Conservation (phyloP, 2,888 invertebrate species). For the Eubasilissa splendida region DNA sequence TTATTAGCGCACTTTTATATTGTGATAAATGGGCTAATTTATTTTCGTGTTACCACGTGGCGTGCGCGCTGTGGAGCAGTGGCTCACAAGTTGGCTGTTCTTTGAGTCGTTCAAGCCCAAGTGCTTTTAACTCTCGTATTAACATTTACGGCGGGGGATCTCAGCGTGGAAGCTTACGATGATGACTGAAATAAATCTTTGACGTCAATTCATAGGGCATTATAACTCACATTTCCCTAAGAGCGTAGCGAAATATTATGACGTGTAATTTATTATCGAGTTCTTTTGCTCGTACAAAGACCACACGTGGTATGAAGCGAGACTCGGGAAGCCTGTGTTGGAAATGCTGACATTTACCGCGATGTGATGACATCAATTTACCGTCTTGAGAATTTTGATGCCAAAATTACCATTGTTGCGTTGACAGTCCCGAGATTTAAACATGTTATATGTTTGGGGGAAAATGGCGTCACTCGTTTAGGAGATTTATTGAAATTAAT, state of each 20-base stretch:
- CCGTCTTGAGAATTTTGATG: conserved; percentile 24
- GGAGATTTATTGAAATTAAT: no score
- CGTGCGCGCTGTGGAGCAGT: neutral
- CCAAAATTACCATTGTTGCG: conserved; percentile 16
- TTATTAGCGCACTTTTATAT: neutral
- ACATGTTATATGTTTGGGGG: no score
- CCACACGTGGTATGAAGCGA: conserved; percentile 35
- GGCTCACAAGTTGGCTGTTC: conserved; percentile 6
- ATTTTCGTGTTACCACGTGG: no score
- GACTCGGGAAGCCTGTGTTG: neutral
- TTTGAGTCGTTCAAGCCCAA: conserved; percentile 19
- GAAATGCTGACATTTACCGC: neutral
- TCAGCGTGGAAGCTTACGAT: conserved; percentile 30
- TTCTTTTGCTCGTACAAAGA: conserved; percentile 36
- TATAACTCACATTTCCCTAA: conserved; percentile 50
- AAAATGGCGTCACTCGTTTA: no score
- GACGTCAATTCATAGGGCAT: conserved; percentile 50
- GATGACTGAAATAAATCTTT: conserved; percentile 50
- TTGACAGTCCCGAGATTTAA: conserved; percentile 1
- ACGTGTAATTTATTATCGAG: conserved; percentile 53
- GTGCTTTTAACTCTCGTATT: conserved; percentile 42
- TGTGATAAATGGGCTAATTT: neutral
- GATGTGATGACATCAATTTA: conserved; percentile 23
- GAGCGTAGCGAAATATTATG: conserved; percentile 53
- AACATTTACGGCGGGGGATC: conserved; percentile 32